A percentile compares a stretch with the other conserved stretches of the same genome.
phyloP scores from a whole-genome alignment of 1,140 invertebrate genomes.

The Caenorhabditis remanei region DNA sequence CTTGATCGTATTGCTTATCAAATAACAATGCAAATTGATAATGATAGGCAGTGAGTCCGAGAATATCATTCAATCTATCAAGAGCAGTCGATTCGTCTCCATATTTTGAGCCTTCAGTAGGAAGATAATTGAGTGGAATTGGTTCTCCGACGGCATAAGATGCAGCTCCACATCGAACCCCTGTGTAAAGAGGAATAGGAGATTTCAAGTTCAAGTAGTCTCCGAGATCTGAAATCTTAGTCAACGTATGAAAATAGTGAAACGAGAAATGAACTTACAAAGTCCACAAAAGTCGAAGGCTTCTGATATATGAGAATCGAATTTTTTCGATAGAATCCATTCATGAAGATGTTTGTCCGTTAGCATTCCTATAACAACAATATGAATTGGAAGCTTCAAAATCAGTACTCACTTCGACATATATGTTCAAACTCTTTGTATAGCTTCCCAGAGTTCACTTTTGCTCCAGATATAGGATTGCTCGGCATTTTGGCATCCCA shows the following conservation, averaged over 20 bases:
- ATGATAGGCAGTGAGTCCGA: slow-evolving; percentile 24
- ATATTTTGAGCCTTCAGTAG: slow-evolving; percentile 26
- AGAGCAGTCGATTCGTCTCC: background rate
- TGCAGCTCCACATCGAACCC: background rate
- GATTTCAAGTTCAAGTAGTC: slow-evolving; percentile 39
- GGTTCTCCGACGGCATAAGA: slow-evolving; percentile 33
- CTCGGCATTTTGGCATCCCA: background rate
- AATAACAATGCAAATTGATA: slow-evolving; percentile 23
- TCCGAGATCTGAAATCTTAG: background rate
- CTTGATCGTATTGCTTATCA: slow-evolving; percentile 37
- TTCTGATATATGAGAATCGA: slow-evolving; percentile 36
- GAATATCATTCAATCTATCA: slow-evolving; percentile 16
- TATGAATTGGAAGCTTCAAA: background rate
- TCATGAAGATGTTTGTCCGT: slow-evolving; percentile 17
- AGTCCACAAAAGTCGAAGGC: slow-evolving; percentile 33
- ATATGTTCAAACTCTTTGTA: slow-evolving; percentile 52
- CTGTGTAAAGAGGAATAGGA: background rate
- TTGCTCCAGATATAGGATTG: background rate
- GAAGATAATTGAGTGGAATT: slow-evolving; percentile 35
- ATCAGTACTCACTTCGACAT: slow-evolving; percentile 5
- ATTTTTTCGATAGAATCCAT: slow-evolving; percentile 28
- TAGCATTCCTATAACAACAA: slow-evolving; percentile 12
- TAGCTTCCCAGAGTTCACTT: background rate
- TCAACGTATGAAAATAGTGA: background rate
- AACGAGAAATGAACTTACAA: slow-evolving; percentile 5